phyloP scores from a whole-genome alignment of 2,888 invertebrate genomes.

The Melitaea athalia region DNA sequence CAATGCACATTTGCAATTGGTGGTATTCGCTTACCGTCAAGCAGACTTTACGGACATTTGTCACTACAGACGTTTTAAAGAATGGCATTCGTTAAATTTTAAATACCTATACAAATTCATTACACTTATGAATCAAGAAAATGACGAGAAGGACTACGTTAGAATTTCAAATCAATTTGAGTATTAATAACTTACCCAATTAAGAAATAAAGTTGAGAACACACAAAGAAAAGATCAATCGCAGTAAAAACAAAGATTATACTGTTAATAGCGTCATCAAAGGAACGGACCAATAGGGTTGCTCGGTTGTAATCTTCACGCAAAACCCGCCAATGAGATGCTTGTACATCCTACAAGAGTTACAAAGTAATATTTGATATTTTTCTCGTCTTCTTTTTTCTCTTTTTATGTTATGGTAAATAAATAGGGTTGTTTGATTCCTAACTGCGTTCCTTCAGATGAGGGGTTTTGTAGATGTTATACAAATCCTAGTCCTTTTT shows the following conservation, averaged over 20 bases:
- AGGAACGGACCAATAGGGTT: slow-evolving; percentile 76
- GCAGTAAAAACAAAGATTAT: slow-evolving; percentile 84
- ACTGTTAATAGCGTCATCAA: slow-evolving; percentile 83
- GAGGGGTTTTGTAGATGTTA: no score
- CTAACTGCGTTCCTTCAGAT: no score
- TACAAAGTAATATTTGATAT: neutral
- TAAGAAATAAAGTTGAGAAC: slow-evolving; percentile 85
- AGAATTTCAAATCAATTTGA: neutral
- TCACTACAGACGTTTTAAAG: no score
- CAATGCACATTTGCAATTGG: no score
- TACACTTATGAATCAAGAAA: neutral
- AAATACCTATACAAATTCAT: no score
- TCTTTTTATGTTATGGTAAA: neutral
- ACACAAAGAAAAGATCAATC: slow-evolving; percentile 86
- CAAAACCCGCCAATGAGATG: slow-evolving; percentile 54
- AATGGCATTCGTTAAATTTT: no score
- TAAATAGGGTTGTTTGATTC: no score
- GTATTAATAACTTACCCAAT: slow-evolving; percentile 71
- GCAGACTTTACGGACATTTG: no score
- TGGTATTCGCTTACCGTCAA: no score
- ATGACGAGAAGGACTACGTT: neutral
- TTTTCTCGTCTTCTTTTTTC: no score
- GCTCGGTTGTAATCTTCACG: slow-evolving; percentile 85
- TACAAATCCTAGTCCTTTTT: no score
- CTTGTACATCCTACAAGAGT: slow-evolving; percentile 50